Evolutionary conservation across 2,888 invertebrate species (phyloP).

Genomic region (Gymnoscelis rufifasciata): DNA sequence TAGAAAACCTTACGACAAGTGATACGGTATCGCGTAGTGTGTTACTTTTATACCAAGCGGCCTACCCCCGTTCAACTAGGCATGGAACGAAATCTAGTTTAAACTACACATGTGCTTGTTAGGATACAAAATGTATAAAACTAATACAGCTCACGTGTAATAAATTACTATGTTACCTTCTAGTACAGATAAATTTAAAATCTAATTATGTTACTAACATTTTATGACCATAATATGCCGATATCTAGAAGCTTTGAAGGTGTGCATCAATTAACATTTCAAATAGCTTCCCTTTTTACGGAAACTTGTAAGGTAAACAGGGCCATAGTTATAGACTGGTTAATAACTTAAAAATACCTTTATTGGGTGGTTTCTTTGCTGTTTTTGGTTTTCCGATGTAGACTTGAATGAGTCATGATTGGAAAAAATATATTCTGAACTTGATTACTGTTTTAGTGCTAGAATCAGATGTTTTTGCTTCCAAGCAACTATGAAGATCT

Average conservation of each 20-base stretch:
- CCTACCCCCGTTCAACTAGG: slow-evolving; percentile 55
- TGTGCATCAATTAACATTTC: slow-evolving; percentile 11
- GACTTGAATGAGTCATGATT: too few relatives aligned
- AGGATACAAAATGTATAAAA: slow-evolving; percentile 25
- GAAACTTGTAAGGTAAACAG: background rate
- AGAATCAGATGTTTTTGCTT: too few relatives aligned
- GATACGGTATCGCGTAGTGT: slow-evolving; percentile 56
- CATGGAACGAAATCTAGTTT: slow-evolving; percentile 39
- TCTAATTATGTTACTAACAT: slow-evolving; percentile 18
- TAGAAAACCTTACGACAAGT: slow-evolving; percentile 66
- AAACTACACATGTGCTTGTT: slow-evolving; percentile 23
- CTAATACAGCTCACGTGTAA: slow-evolving; percentile 13
- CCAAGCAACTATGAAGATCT: too few relatives aligned
- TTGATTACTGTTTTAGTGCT: too few relatives aligned
- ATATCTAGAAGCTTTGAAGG: slow-evolving; percentile 7
- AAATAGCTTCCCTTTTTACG: slow-evolving; percentile 5
- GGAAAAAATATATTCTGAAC: too few relatives aligned
- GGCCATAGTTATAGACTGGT: background rate
- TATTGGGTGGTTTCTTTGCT: background rate
- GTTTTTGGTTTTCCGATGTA: too few relatives aligned
- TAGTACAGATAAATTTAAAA: slow-evolving; percentile 13
- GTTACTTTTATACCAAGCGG: slow-evolving; percentile 64
- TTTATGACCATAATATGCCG: slow-evolving; percentile 9
- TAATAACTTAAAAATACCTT: background rate
- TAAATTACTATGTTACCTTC: slow-evolving; percentile 13